These are phyloP conservation scores for Coptodon bakossiorum DNA, from an alignment of 2,113 vertebrate genomes.

Conservation along the genomic window DNA sequence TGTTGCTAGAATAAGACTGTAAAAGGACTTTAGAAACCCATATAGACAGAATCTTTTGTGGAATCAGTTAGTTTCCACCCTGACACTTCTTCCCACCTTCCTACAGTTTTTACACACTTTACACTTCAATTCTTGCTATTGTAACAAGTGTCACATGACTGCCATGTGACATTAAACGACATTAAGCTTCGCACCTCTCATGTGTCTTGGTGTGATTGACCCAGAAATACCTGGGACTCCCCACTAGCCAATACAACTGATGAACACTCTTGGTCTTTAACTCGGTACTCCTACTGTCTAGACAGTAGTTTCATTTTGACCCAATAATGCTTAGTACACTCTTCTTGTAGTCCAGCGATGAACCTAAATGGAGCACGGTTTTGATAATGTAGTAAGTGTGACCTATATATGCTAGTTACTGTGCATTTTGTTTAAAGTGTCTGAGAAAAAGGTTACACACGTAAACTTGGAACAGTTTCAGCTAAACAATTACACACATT, in stretches of 20 bases:
- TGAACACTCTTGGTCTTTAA: background rate
- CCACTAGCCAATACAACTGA: background rate
- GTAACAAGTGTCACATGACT: background rate
- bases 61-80: background rate
- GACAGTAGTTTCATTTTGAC: slow-evolving; percentile 25
- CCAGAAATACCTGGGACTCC: slow-evolving; percentile 42
- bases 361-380: background rate
- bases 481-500: background rate
- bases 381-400: background rate
- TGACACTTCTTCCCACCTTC: background rate
- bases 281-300: slow-evolving; percentile 10
- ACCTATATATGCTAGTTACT: background rate
- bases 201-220: background rate
- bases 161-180: background rate
- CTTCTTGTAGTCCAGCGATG: background rate
- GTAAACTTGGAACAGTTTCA: background rate
- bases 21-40: background rate
- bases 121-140: background rate
- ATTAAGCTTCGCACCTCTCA: background rate
- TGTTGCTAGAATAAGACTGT: background rate
- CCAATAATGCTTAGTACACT: background rate
- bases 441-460: background rate
- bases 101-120: background rate
- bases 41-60: background rate
- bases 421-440: background rate